Evolutionary conservation across 2,888 invertebrate species (phyloP).

Genomic region (Ectropis crepuscularia): DNA sequence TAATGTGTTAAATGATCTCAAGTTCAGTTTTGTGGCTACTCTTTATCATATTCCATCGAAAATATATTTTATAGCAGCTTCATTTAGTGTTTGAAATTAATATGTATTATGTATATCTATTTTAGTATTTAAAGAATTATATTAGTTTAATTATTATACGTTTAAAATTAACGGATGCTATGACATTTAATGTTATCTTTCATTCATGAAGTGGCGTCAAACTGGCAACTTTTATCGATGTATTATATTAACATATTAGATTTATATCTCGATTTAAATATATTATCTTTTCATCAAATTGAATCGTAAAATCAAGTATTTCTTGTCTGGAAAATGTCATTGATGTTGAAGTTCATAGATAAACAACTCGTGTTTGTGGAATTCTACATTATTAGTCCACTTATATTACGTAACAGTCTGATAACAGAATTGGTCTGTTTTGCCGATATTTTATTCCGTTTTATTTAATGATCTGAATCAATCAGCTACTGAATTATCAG

Average conservation of each 20-base stretch:
- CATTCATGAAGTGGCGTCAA: conserved; percentile 9
- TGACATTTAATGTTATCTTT: background rate
- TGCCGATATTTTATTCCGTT: conserved; percentile 1
- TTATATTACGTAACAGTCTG: conserved; percentile 13
- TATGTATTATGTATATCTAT: background rate
- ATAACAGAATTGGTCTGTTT: conserved; percentile 12
- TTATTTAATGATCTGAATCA: conserved; percentile 11
- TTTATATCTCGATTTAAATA: conserved; percentile 4
- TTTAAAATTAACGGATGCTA: background rate
- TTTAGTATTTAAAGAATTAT: background rate
- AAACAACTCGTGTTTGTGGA: conserved; percentile 8
- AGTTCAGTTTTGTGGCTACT: background rate
- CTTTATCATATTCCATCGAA: background rate
- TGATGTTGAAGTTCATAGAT: conserved; percentile 13
- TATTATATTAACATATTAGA: background rate
- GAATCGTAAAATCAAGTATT: conserved; percentile 3
- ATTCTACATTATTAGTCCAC: background rate
- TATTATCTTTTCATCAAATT: conserved; percentile 3
- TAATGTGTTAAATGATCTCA: background rate
- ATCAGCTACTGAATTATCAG: conserved; percentile 15
- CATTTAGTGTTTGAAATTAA: background rate
- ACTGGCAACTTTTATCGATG: background rate
- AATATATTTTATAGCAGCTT: no score
- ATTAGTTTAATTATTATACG: background rate
- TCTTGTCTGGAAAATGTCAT: conserved; percentile 6